Base-by-base conservation (phyloP, 2,113 vertebrate species). In the Hippolais icterina region DNA sequence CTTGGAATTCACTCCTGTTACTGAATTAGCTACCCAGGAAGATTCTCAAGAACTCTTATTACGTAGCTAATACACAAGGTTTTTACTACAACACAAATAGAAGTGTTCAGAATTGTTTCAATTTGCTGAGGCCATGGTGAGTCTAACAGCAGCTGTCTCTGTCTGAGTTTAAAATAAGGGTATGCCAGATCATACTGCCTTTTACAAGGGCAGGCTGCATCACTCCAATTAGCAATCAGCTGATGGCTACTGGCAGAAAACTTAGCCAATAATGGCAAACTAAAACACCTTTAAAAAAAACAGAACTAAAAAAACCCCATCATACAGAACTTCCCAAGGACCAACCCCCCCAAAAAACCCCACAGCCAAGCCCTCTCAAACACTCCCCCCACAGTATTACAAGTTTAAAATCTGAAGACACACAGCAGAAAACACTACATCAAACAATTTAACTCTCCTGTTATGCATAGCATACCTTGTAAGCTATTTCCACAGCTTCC, bases 401-500 rank as follows among this genome's bases (percentile, higher is more conserved):
- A 64, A 44, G 60, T 37, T 27, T 29, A 52, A 85, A 53, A 71
- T 12, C 17, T 71, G 27, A 56, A 79, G 37, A 75, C 2, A 70
- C 3, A 27, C 10, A 65, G 33, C 21, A 69, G 29, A 85, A 81
- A 78, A 70, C 52, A 19, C 4, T 17, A 27, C 16, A 78, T 15
- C 17, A 39, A 75, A 63, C 39, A 72, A 31, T 37, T 37, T 18
- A 63, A 63, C 10, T 37, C 11, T 15, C 54, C 39, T 47, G 49
- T 37, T 52, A 70, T 0, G 2, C 12, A 60, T 2, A 46, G 33
- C 74, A 84, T 97, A 99, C 99, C 99, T 99, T 99, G 83, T 98
- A 99, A 92, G 99, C 99, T 90, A 99, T 98, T 97, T 99, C 99
- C 85, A 99, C 99, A 95, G 99, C 99, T 97, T 99, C 99, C 84